Percentiles rank a stretch among this genome's conserved stretches.
Conservation (phyloP, 2,888 invertebrate genomes). For the Eubasilissa splendida region DNA sequence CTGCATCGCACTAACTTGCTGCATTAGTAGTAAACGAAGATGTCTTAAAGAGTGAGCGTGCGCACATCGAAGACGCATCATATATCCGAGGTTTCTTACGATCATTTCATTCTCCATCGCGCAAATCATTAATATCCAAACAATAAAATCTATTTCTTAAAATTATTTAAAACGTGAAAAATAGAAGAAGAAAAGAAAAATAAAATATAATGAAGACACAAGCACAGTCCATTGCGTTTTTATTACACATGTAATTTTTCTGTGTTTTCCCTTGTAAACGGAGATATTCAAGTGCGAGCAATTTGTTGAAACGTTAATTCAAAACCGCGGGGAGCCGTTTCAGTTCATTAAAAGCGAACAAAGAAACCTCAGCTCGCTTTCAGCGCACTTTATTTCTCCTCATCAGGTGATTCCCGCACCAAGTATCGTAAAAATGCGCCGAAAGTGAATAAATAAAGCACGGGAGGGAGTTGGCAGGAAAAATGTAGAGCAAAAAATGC, state of each 20-base stretch:
- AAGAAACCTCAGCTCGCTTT: constrained; percentile 46
- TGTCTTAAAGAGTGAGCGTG: too few relatives aligned
- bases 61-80: too few relatives aligned
- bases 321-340: constrained; percentile 44
- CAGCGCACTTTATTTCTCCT: constrained; percentile 47
- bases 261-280: neutral
- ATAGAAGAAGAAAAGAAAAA: neutral
- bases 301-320: constrained; percentile 41
- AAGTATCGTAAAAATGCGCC: constrained; percentile 50
- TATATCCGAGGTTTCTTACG: too few relatives aligned
- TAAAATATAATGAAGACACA: neutral
- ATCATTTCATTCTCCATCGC: too few relatives aligned
- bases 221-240: constrained; percentile 7
- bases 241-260: constrained; percentile 9
- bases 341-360: constrained; percentile 50
- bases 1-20: too few relatives aligned
- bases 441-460: constrained; percentile 51
- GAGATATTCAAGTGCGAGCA: constrained; percentile 39
- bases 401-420: constrained; percentile 40
- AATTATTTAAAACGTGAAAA: neutral
- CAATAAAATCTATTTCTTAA: neutral
- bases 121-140: too few relatives aligned
- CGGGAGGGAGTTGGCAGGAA: neutral
- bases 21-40: too few relatives aligned
- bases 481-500: neutral